Evolutionary conservation across 2,113 vertebrate genomes (phyloP).

Genomic region (Falco punctatus): DNA sequence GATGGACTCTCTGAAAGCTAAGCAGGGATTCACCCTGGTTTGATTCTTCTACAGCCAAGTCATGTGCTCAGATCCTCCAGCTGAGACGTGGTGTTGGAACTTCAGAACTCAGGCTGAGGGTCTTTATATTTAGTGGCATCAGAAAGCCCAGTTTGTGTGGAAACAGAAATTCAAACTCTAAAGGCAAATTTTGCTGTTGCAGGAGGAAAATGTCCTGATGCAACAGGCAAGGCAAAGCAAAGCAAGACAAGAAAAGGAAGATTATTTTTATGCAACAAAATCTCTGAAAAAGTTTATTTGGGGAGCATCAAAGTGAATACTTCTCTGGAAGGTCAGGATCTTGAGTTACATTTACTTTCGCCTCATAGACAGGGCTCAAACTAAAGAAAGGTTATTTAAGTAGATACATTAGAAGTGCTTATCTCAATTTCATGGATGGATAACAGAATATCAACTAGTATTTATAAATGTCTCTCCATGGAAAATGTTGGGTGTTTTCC

Average conservation of each 20-base stretch:
- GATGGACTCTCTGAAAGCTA: neutral
- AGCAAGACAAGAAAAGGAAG: neutral
- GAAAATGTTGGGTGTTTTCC: rapidly evolving
- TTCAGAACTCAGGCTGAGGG: neutral
- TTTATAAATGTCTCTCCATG: neutral
- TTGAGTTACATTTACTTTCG: neutral
- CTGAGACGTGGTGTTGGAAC: neutral
- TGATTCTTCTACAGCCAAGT: neutral
- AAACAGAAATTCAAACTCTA: neutral
- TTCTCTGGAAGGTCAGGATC: neutral
- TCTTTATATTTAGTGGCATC: neutral
- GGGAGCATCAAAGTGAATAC: neutral
- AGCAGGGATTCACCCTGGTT: neutral
- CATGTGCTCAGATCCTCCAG: neutral
- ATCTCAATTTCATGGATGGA: neutral
- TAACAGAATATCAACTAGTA: neutral
- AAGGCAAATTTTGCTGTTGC: neutral
- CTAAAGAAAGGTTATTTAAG: neutral
- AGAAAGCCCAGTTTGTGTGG: neutral
- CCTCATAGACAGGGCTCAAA: neutral
- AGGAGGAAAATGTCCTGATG: neutral
- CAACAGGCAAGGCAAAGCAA: neutral
- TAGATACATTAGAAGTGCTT: neutral
- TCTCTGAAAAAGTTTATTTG: neutral
- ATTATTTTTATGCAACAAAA: neutral